Evolutionary conservation across 2,888 invertebrate species (phyloP).

Genomic region (Sialis fuliginosa): DNA sequence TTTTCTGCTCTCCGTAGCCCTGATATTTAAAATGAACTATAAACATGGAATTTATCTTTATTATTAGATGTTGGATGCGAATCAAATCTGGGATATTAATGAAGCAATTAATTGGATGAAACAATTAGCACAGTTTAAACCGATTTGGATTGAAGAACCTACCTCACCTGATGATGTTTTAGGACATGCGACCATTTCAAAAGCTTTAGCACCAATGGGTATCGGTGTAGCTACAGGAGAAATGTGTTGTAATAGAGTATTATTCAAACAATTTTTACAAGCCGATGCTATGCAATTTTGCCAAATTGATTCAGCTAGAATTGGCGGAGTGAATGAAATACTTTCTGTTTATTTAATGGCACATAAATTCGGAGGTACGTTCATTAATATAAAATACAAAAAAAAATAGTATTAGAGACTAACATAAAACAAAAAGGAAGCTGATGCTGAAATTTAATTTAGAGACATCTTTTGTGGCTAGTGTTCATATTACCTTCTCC

Average conservation of each 20-base stretch:
- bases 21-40: too few species aligned
- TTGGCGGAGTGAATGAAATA: constrained; percentile 79
- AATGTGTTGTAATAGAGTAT: constrained; percentile 78
- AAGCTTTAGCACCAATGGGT: constrained; percentile 50
- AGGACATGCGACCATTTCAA: constrained; percentile 67
- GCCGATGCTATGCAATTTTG: constrained; percentile 67
- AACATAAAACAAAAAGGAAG: too few species aligned
- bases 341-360: constrained; percentile 81
- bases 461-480: too few species aligned
- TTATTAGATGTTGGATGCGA: constrained; percentile 67
- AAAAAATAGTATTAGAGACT: neutral
- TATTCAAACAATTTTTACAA: constrained; percentile 83
- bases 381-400: neutral
- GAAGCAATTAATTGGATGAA: constrained; percentile 79
- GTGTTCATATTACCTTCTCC: too few species aligned
- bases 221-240: constrained; percentile 86
- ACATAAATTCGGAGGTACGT: constrained; percentile 56
- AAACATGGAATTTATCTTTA: neutral
- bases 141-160: constrained; percentile 85
- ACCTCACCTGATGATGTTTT: constrained; percentile 81
- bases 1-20: too few species aligned
- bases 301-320: constrained; percentile 77
- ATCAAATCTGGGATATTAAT: constrained; percentile 75
- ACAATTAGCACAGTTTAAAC: constrained; percentile 50
- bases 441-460: too few species aligned